A percentile compares a stretch with the other conserved stretches of the same genome.
Conservation (phyloP, 64 coral and sea anemone species). For the Astreopora myriophthalma region DNA sequence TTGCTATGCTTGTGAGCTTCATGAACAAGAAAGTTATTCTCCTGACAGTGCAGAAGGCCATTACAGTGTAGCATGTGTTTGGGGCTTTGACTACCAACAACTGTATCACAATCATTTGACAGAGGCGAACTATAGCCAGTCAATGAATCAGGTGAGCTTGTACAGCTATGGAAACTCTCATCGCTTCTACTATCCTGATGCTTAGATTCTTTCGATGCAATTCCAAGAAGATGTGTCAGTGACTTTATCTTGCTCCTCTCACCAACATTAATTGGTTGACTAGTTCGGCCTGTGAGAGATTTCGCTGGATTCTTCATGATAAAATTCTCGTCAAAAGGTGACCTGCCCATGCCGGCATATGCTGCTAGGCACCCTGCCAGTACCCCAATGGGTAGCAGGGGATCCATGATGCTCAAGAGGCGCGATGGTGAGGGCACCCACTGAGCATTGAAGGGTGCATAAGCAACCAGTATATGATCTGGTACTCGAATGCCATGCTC, state of each 20-base stretch:
- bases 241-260: constrained; percentile 63
- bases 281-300: constrained; percentile 50
- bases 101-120: background rate
- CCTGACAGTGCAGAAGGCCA: background rate
- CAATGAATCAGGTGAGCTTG: constrained; percentile 28
- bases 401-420: constrained; percentile 83
- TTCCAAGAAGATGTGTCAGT: background rate
- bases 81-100: background rate
- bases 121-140: background rate
- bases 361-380: constrained; percentile 80
- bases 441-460: constrained; percentile 88
- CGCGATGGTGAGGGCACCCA: constrained; percentile 90
- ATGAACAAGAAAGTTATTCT: background rate
- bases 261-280: constrained; percentile 16
- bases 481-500: constrained; percentile 92
- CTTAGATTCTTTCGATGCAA: background rate
- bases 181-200: background rate
- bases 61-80: background rate
- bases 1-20: background rate
- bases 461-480: constrained; percentile 80
- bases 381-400: constrained; percentile 78
- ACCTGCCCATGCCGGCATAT: constrained; percentile 87
- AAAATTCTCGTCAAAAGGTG: constrained; percentile 96
- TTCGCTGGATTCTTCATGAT: constrained; percentile 72
- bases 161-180: constrained; percentile 88